These are phyloP conservation scores for Tyrannus savana DNA, from an alignment of 2,113 vertebrate species.

Conservation along the genomic window DNA sequence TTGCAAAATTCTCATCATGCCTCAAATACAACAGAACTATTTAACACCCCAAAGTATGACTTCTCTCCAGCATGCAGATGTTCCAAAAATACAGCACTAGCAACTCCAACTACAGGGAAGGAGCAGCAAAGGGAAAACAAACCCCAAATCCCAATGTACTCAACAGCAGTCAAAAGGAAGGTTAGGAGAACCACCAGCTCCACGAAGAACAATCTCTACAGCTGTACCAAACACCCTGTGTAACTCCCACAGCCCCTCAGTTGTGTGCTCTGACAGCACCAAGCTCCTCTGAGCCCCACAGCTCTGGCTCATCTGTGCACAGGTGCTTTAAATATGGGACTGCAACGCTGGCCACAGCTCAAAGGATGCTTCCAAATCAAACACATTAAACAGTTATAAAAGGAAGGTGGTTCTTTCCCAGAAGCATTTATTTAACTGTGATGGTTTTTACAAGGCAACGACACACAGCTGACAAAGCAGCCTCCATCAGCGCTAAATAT, in stretches of 20 bases:
- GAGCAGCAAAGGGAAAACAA: background rate
- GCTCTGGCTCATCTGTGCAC: background rate
- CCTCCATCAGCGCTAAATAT: background rate
- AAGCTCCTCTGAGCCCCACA: background rate
- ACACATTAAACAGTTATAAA: slow-evolving; percentile 2
- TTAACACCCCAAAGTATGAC: background rate
- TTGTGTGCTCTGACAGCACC: background rate
- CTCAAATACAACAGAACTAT: background rate
- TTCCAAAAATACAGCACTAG: background rate
- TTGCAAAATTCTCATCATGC: background rate
- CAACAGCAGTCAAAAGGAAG: background rate
- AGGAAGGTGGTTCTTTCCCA: background rate
- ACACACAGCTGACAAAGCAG: slow-evolving; percentile 27
- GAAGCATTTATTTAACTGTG: background rate
- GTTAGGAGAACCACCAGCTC: background rate
- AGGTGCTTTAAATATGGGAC: background rate
- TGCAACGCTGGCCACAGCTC: background rate
- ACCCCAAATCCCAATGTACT: background rate
- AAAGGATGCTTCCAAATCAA: background rate
- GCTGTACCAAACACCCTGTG: background rate
- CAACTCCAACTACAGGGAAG: background rate
- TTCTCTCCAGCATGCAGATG: background rate
- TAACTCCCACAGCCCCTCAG: background rate
- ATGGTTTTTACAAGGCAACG: slow-evolving; percentile 18
- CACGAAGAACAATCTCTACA: background rate